Evolutionary conservation across 1,140 invertebrate genomes (phyloP).

Genomic region (Sycophaga agraensis): DNA sequence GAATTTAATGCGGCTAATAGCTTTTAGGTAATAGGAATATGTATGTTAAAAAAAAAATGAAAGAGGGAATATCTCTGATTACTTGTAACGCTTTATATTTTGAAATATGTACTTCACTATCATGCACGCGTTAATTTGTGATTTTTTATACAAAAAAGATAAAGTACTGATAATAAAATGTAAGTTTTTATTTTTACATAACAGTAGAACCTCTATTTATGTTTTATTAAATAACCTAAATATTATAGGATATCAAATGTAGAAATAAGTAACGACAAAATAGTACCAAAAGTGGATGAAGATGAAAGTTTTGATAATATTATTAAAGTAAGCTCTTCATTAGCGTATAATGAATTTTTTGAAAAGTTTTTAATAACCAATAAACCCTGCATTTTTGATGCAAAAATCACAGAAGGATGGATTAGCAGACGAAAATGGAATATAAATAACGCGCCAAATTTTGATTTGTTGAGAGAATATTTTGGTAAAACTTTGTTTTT

Average conservation of each 20-base stretch:
- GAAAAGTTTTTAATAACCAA: conserved; percentile 63
- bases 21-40: not conserved
- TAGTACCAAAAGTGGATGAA: conserved; percentile 17
- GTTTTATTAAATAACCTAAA: not conserved
- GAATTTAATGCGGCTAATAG: not conserved
- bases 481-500: conserved; percentile 56
- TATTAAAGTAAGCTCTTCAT: conserved; percentile 28
- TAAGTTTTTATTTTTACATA: conserved; percentile 18
- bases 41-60: not conserved
- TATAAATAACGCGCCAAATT: conserved; percentile 62
- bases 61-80: not conserved
- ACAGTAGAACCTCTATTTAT: too few relatives aligned
- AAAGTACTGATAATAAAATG: conserved; percentile 19
- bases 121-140: conserved; percentile 11
- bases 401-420: conserved; percentile 64
- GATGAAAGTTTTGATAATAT: conserved; percentile 25
- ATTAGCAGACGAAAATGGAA: conserved; percentile 63
- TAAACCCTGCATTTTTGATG: conserved; percentile 66
- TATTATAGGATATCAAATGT: conserved; percentile 24
- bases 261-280: conserved; percentile 35
- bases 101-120: not conserved
- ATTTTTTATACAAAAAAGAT: conserved; percentile 5
- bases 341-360: conserved; percentile 61
- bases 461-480: conserved; percentile 61
- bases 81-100: conserved; percentile 1